phyloP scores from a whole-genome alignment of 2,888 invertebrate species.

The Mesochorus sp. region DNA sequence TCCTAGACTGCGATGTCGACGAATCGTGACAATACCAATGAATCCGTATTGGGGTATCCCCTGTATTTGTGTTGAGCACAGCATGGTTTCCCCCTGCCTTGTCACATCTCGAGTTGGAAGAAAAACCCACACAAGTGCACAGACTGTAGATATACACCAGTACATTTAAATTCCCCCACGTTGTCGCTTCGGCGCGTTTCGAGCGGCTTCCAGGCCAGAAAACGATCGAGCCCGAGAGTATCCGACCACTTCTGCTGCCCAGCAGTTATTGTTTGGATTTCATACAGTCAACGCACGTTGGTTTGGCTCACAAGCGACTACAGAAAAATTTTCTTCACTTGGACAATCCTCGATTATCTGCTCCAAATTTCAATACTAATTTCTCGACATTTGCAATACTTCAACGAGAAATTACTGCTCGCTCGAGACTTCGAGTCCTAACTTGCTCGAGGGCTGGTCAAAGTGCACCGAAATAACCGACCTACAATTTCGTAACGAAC shows the following conservation, averaged over 20 bases:
- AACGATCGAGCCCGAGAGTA: slow-evolving; percentile 11
- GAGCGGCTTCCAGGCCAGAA: slow-evolving; percentile 33
- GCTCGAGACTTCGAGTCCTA: background rate
- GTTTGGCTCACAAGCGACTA: background rate
- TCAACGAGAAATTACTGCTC: too few relatives aligned
- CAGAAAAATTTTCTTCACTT: background rate
- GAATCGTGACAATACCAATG: too few relatives aligned
- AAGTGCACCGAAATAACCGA: slow-evolving; percentile 32
- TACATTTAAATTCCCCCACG: slow-evolving; percentile 1
- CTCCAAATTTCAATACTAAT: too few relatives aligned
- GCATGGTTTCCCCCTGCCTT: too few relatives aligned
- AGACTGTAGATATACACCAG: slow-evolving; percentile 3
- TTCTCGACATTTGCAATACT: too few relatives aligned
- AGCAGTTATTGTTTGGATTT: slow-evolving; percentile 61
- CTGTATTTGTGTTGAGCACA: too few relatives aligned
- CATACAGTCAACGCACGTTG: slow-evolving; percentile 8
- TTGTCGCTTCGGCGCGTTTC: slow-evolving; percentile 46
- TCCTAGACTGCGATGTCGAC: too few relatives aligned
- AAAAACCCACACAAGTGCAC: background rate
- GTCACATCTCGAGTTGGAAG: too few relatives aligned
- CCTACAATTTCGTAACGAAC: slow-evolving; percentile 40
- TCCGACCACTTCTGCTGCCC: slow-evolving; percentile 51
- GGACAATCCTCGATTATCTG: background rate
- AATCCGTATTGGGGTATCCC: too few relatives aligned
- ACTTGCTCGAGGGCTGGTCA: background rate